phyloP scores from a whole-genome alignment of 2,888 invertebrate species.

The Epinotia demarniana region DNA sequence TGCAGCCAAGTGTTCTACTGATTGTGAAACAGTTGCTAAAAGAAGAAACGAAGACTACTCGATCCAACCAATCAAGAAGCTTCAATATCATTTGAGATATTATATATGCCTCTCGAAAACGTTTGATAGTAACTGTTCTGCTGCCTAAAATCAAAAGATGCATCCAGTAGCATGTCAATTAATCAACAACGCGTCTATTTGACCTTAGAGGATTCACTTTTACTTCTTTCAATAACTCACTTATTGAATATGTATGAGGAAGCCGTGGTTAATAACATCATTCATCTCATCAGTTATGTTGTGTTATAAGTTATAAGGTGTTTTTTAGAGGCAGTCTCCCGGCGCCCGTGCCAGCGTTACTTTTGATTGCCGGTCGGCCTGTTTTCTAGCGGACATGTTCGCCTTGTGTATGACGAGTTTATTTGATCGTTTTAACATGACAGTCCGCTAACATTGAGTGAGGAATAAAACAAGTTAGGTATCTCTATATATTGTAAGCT shows the following conservation, averaged over 20 bases:
- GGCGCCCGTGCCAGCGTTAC: constrained; percentile 50
- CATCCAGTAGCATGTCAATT: constrained; percentile 64
- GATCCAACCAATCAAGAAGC: constrained; percentile 25
- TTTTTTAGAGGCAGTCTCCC: constrained; percentile 54
- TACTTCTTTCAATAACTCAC: constrained; percentile 78
- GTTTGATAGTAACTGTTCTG: constrained; percentile 33
- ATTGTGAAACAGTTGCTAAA: constrained; percentile 76
- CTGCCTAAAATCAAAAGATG: constrained; percentile 63
- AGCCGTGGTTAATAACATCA: constrained; percentile 66
- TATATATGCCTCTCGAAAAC: neutral
- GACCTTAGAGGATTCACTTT: constrained; percentile 72
- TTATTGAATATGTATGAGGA: constrained; percentile 74
- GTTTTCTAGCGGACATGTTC: constrained; percentile 60
- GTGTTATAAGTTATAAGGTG: constrained; percentile 63
- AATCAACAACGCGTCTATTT: constrained; percentile 65
- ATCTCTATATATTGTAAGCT: constrained; percentile 1
- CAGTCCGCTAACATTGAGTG: constrained; percentile 18
- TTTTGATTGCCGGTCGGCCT: constrained; percentile 49
- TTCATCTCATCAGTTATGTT: constrained; percentile 63
- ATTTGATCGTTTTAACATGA: constrained; percentile 39
- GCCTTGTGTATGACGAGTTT: constrained; percentile 55
- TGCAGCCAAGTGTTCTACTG: constrained; percentile 78
- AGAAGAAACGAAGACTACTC: constrained; percentile 60
- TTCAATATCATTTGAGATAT: constrained; percentile 24
- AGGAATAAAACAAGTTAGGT: constrained; percentile 5